phyloP scores from a whole-genome alignment of 2,888 invertebrate genomes.

The Chrysotoxum bicinctum region DNA sequence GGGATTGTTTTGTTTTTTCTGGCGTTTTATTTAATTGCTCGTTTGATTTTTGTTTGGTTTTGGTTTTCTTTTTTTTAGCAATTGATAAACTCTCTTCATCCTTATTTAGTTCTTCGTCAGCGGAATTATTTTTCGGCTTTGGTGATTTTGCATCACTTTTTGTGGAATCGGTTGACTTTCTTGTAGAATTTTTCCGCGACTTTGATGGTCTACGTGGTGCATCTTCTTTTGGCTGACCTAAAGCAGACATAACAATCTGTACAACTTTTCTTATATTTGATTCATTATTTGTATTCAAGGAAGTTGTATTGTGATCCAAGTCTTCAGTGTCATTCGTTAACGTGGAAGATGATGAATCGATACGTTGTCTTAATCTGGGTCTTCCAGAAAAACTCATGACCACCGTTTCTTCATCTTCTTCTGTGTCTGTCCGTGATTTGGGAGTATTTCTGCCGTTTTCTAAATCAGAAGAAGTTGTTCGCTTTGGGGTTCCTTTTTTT shows the following conservation, averaged over 20 bases:
- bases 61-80: not conserved
- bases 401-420: not conserved
- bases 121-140: not conserved
- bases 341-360: slow-evolving; percentile 17
- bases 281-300: not conserved
- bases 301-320: not conserved
- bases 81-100: not conserved
- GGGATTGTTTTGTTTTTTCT: not conserved
- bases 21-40: not conserved
- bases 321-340: slow-evolving; percentile 10
- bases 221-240: slow-evolving; percentile 20
- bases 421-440: not conserved
- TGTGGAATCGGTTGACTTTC: slow-evolving; percentile 15
- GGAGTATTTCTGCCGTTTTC: slow-evolving; percentile 11
- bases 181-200: slow-evolving; percentile 2
- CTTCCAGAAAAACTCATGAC: not conserved
- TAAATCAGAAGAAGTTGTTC: not conserved
- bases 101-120: not conserved
- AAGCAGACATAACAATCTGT: slow-evolving; percentile 31
- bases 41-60: not conserved
- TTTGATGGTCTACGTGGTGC: not conserved
- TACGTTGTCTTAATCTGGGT: not conserved
- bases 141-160: slow-evolving; percentile 7
- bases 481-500: not conserved
- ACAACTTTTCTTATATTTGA: slow-evolving; percentile 26